Base-by-base conservation (phyloP, 2,888 invertebrate genomes). In the Hirtodrosophila histrioides region DNA sequence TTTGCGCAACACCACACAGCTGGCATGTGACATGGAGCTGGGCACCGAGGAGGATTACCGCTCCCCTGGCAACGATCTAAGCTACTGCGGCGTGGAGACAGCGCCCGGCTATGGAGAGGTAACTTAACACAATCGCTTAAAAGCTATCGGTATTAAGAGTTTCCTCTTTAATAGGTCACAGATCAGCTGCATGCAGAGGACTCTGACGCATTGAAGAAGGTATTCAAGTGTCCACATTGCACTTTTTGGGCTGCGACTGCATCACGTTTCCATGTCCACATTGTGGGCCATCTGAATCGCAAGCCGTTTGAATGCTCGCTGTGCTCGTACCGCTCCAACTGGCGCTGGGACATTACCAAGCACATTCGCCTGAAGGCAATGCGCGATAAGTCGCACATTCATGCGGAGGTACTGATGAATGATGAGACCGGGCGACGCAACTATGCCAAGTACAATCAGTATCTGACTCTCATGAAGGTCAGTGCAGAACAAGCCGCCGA, bases 321-420 rank as follows among this genome's bases (percentile, higher is more conserved):
- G 10, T 99, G 98, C 92, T 95, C 96, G 57, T 97, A 98, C 90
- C 95, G 97, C 82, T 98, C 98, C 33, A 98, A 98, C 90, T 98
- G 98, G 98, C 94, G 98, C 75, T 98, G 98, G 97, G 98, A 98
- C 92, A 97, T 98, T 65, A 97, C 97, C 31, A 97, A 98, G 90
- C 99, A 99, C 91, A 98, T 98, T 75, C 96, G 97, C 86, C 92
- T 97, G 76, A 97, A 97, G 92, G 95, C 96, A 3, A 95, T 95
- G 39, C 93, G 97, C 76, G 97, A 97, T 92, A 95, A 95, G 53
- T 94, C 94, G 37, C 97, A 97, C 91, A 94, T 94, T 76, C 93
- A 94, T 65, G 96, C 96, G 23, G 94, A 95, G 91, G 97, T 97
- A 41, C 92, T 97, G 51, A 96, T 97, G 95, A 97, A 97, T 43